Base-by-base conservation (phyloP, 2,113 vertebrate genomes). In the Mus spicilegus region DNA sequence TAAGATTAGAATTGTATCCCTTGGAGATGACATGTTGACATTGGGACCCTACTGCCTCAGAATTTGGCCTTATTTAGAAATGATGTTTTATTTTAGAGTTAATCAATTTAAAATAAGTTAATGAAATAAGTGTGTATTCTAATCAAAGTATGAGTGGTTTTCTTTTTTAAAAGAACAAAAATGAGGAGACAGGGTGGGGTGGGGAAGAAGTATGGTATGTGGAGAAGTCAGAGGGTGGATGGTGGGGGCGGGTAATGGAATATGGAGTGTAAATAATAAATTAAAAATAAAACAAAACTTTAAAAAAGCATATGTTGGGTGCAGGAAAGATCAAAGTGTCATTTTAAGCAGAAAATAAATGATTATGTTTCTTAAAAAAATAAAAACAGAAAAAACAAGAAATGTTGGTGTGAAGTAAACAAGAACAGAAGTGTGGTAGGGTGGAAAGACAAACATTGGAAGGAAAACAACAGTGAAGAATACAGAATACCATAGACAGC, bases 331-430 rank as follows among this genome's bases (percentile, higher is more conserved):
- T 92, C 20, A 0, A 89, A 46, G 78, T 73, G 65, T 26, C 46
- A 88, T 96, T 93, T 93, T 69, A 93, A 92, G 80, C 36, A 72
- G 91, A 97, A 49, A 95, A 93, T 73, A 39, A 88, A 67, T 56
- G 33, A 72, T 95, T 30, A 33, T 56, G 49, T 86, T 81, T 58
- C 11, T 88, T 90, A 81, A 49, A 49, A 49, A 49, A 49, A 49
- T 6, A 49, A 49, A 49, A 49, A 49, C 49, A 49, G 49, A 49
- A 49, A 49, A 7, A 49, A 49, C 5, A 5, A 54, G 33, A 49
- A 28, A 39, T 22, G 73, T 84, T 92, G 56, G 80, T 76, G 49
- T 16, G 72, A 87, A 49, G 73, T 22, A 56, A 56, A 70, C 5
- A 91, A 46, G 14, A 36, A 72, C 6, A 85, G 20, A 26, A 7